A percentile compares a stretch with the other conserved stretches of the same genome.
phyloP scores from a whole-genome alignment of 1,140 invertebrate genomes.

The Drosophila sturtevanti region DNA sequence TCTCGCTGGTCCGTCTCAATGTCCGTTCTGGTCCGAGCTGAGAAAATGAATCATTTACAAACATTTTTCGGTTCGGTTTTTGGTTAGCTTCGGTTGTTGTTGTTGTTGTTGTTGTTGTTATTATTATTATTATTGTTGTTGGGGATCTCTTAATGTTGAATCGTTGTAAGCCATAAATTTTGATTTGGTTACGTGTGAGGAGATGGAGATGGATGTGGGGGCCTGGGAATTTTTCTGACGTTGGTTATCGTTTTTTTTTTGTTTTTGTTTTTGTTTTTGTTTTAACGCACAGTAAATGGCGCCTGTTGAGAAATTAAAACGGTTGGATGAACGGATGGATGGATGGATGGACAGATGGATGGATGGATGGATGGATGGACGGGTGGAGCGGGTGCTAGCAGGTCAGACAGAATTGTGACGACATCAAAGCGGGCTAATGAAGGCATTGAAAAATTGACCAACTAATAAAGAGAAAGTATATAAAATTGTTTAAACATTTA shows the following conservation, averaged over 20 bases:
- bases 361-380: not conserved
- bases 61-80: slow-evolving; percentile 21
- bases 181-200: slow-evolving; percentile 36
- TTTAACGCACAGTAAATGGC: slow-evolving; percentile 56
- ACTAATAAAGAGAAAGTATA: slow-evolving; percentile 11
- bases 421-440: slow-evolving; percentile 69
- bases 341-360: not conserved
- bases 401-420: slow-evolving; percentile 67
- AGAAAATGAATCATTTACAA: slow-evolving; percentile 78
- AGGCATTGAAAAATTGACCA: slow-evolving; percentile 49
- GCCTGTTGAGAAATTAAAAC: slow-evolving; percentile 74
- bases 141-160: slow-evolving; percentile 71
- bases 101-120: slow-evolving; percentile 34
- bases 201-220: slow-evolving; percentile 38
- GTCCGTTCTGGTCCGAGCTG: slow-evolving; percentile 14
- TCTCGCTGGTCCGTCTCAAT: slow-evolving; percentile 53
- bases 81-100: slow-evolving; percentile 7
- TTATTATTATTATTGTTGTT: no score
- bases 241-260: not conserved
- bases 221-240: slow-evolving; percentile 65
- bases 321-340: slow-evolving; percentile 26
- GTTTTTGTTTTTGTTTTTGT: slow-evolving; percentile 18
- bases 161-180: slow-evolving; percentile 80
- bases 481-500: not conserved
- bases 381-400: not conserved